Evolutionary conservation across 1,140 invertebrate genomes (phyloP), one percentile per base, ranked within the genome.

Genomic region (Pteromalus puparum): DNA sequence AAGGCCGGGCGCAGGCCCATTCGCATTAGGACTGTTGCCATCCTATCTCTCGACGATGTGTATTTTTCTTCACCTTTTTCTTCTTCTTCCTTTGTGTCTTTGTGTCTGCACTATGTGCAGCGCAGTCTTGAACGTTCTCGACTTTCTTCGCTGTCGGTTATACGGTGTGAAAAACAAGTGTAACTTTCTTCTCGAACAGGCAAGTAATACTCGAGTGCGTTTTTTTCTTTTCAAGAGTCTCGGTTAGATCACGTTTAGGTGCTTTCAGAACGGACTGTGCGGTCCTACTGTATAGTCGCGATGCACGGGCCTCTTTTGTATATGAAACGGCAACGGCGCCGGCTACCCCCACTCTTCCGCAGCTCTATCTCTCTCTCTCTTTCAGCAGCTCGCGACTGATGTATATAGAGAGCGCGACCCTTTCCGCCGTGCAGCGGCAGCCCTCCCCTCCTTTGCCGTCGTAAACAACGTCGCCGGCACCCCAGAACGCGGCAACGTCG

Each of bases 1-100:
- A 85, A 76, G 6, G 53, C 70, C 61, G 76, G 74, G 0, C 87
- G 86, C 5, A 90, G 38, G 34, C 88, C 86, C 73, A 67, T 86
- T 61, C 85, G 85, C 73, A 90, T 81, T 18, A 90, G 85, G 42
- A 86, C 83, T 3, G 83, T 88, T 70, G 88, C 87, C 89, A 90
- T 90, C 83, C 53, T 21, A 30, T 6, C 42, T 28, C 28, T 15
- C 24, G 13, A 10, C 38, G 38, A 12, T 42, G 5, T 42, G 38
- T 42, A 10, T 42, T 42, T 42, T 9, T 5, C 30, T 53, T 53
- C 48, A 7, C 21, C 53, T n/a, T 18, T 4, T 46, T 48, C 2
- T 48, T 48, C 4, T 48, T 48, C 15, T 18, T 13, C 46, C 46
- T 48, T 18, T 48, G 15, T 18, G 15, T 48, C 46, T n/a, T n/a